Evolutionary conservation across 2,888 invertebrate genomes (phyloP), one percentile per base, ranked within the genome.

Genomic region (Scaptomyza tumidula): DNA sequence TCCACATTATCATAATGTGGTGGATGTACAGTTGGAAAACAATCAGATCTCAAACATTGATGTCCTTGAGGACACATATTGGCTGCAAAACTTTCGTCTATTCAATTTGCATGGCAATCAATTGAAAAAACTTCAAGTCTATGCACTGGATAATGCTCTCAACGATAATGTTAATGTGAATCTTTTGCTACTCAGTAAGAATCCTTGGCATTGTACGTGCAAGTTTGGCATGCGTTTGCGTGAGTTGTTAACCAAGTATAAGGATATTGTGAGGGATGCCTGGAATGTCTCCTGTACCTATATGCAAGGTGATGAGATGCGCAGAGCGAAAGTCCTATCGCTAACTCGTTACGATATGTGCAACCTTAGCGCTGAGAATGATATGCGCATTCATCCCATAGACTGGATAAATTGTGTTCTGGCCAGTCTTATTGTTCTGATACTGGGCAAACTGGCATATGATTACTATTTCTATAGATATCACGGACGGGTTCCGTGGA

Each of bases 181-280:
- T 84, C 93, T 95, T 61, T 92, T 97, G 33, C 94, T 94, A 84
- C 92, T 97, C 0, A 96, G 96, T 0, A 93, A 94, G 71, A 97
- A 97, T 91, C 96, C 97, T 0, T 97, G 97, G 96, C 93, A 94
- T 29, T 97, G 97, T 88, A 96, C 96, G 84, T 97, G 97, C 78
- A 94, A 94, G 74, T 97, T 96, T 90, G 95, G 95, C 5, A 96
- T 96, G 45, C 93, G 95, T 41, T 96, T 97, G 89, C 95, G 96
- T 89, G 95, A 94, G 45, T 91, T 95, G 48, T 90, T 95, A 11
- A 93, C 94, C 75, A 95, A 95, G 87, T 96, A 96, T 90, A 93
- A 94, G 69, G 93, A 93, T 19, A 94, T 96, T 59, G 94, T 97
- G 66, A 93, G 93, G 61, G 97, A 97, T 85, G 91, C 95, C 2